phyloP scores from a whole-genome alignment of 2,113 vertebrate genomes.

The Crotophaga sulcirostris region DNA sequence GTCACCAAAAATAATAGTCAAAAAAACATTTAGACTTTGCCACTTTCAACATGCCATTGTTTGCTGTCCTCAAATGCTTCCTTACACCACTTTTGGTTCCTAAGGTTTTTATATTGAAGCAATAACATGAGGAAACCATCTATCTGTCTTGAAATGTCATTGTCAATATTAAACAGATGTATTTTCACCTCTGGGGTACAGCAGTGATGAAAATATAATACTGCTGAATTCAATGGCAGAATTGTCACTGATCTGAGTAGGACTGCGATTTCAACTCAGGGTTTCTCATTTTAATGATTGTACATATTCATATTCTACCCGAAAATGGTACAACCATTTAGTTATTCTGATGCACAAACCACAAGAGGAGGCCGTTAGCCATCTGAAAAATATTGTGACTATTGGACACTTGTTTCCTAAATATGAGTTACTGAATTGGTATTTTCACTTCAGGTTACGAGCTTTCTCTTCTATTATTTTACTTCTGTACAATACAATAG shows the following conservation, averaged over 20 bases:
- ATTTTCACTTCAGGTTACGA: not conserved
- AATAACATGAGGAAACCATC: not conserved
- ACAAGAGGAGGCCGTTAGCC: conserved; percentile 1
- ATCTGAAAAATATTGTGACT: conserved; percentile 23
- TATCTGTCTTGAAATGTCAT: not conserved
- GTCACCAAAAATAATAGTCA: not conserved
- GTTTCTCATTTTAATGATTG: not conserved
- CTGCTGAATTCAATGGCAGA: not conserved
- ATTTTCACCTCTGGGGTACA: not conserved
- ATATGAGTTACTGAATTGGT: not conserved
- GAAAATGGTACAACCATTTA: not conserved
- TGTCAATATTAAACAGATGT: not conserved
- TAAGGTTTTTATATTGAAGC: not conserved
- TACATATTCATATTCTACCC: not conserved
- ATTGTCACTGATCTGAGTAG: not conserved
- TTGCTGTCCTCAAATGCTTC: not conserved
- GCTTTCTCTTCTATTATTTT: not conserved
- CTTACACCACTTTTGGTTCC: not conserved
- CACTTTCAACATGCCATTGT: not conserved
- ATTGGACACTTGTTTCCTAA: not conserved
- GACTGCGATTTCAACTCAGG: not conserved
- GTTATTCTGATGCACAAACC: not conserved
- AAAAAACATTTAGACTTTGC: not conserved
- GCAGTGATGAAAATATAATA: not conserved
- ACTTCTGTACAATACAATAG: not conserved